These are phyloP conservation scores for Zapus hudsonius DNA, from an alignment of 2,113 vertebrate genomes.

Conservation along the genomic window DNA sequence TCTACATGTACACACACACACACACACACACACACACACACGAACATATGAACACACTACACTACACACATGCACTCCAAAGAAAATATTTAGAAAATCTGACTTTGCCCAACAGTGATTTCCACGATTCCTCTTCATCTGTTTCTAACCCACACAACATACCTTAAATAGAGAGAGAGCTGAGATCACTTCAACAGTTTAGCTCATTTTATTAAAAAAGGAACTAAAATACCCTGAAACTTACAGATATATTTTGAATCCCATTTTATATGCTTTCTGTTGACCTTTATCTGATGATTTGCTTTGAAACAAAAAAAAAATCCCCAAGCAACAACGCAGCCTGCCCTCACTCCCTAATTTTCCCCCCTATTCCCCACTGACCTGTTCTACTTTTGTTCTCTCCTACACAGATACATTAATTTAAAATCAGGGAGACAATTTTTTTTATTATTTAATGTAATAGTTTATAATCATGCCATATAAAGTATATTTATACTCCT, in stretches of 20 bases:
- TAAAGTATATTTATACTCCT: slow-evolving; percentile 6
- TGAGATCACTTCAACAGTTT: not conserved
- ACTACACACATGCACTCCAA: too few relatives aligned
- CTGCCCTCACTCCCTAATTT: slow-evolving; percentile 15
- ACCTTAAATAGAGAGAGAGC: not conserved
- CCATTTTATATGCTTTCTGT: slow-evolving; percentile 4
- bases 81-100: slow-evolving; percentile 51
- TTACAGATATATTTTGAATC: not conserved
- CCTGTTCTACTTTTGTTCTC: slow-evolving; percentile 54
- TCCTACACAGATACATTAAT: slow-evolving; percentile 24
- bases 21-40: too few relatives aligned
- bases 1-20: too few relatives aligned
- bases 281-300: slow-evolving; percentile 55
- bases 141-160: slow-evolving; percentile 22
- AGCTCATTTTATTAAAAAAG: slow-evolving; percentile 25
- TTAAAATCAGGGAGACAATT: slow-evolving; percentile 30
- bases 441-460: slow-evolving; percentile 41
- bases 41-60: too few relatives aligned
- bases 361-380: slow-evolving; percentile 25
- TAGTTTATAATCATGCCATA: not conserved
- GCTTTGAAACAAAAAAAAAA: slow-evolving; percentile 51
- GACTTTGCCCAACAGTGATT: slow-evolving; percentile 28
- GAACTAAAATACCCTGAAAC: not conserved
- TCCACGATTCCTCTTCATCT: not conserved
- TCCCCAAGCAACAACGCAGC: slow-evolving; percentile 19